Conservation (phyloP, 2,113 vertebrate genomes). For the Sorex araneus region DNA sequence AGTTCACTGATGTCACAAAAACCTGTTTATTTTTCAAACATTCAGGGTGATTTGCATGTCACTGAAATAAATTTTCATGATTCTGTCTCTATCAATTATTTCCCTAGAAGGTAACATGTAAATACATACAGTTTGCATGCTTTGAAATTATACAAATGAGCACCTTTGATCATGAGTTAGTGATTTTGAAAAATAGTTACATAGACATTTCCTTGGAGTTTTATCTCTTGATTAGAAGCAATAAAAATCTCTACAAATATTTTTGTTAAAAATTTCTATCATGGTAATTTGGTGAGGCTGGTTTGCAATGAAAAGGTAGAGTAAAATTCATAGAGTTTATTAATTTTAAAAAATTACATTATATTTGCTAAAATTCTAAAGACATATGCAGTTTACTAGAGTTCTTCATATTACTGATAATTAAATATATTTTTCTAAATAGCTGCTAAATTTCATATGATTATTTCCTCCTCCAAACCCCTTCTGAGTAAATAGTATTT, state of each 20-base stretch:
- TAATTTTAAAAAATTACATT: background rate
- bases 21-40: conserved; percentile 50
- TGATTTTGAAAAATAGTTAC: conserved; percentile 60
- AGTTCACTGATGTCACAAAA: conserved; percentile 37
- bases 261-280: conserved; percentile 54
- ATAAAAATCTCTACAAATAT: conserved; percentile 65
- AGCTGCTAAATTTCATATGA: background rate
- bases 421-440: conserved; percentile 23
- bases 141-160: conserved; percentile 68
- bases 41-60: conserved; percentile 58
- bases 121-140: conserved; percentile 54
- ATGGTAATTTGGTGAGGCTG: conserved; percentile 10
- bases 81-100: conserved; percentile 61
- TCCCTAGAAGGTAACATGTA: conserved; percentile 51
- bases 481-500: background rate
- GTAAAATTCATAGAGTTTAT: background rate
- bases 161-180: conserved; percentile 60
- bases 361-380: background rate
- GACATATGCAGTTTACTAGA: background rate
- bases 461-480: background rate
- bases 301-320: conserved; percentile 16
- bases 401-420: background rate
- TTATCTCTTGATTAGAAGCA: conserved; percentile 59
- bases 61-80: conserved; percentile 60
- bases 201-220: conserved; percentile 50